A percentile compares a stretch with the other conserved stretches of the same genome.
These are phyloP conservation scores for Drosophila guanche DNA, from an alignment of 1,140 invertebrate species.

Conservation along the genomic window DNA sequence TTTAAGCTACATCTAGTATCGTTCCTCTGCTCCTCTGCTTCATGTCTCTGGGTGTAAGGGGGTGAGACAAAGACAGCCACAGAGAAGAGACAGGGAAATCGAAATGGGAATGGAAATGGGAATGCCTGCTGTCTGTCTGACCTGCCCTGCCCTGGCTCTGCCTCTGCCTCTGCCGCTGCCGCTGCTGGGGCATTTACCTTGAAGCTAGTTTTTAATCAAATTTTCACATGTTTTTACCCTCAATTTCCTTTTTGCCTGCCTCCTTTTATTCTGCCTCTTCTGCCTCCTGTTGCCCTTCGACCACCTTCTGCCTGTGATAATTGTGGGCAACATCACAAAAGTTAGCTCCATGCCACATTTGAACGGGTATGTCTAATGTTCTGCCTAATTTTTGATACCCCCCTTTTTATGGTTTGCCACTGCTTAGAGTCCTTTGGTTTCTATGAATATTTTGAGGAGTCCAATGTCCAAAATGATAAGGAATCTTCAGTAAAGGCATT, in stretches of 20 bases:
- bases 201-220: conserved; percentile 77
- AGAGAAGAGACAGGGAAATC: neutral
- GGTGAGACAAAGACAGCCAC: neutral
- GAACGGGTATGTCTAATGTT: conserved; percentile 6
- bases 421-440: too few relatives aligned
- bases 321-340: conserved; percentile 46
- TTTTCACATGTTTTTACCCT: conserved; percentile 56
- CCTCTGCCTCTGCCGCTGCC: too few relatives aligned
- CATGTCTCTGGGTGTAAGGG: conserved; percentile 28
- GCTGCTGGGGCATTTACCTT: conserved; percentile 60
- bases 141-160: conserved; percentile 6
- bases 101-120: conserved; percentile 3
- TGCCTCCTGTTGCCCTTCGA: neutral
- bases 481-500: too few relatives aligned
- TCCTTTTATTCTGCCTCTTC: neutral
- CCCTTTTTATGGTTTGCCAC: neutral
- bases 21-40: neutral
- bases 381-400: conserved; percentile 30
- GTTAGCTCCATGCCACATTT: conserved; percentile 26
- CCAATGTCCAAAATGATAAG: too few relatives aligned
- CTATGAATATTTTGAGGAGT: too few relatives aligned
- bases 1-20: conserved; percentile 8
- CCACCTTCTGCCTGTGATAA: conserved; percentile 23
- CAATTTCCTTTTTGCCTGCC: conserved; percentile 29
- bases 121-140: conserved; percentile 17